These are phyloP conservation scores for Cryptophagus acutangulus DNA, from an alignment of 2,888 invertebrate species.

Conservation along the genomic window DNA sequence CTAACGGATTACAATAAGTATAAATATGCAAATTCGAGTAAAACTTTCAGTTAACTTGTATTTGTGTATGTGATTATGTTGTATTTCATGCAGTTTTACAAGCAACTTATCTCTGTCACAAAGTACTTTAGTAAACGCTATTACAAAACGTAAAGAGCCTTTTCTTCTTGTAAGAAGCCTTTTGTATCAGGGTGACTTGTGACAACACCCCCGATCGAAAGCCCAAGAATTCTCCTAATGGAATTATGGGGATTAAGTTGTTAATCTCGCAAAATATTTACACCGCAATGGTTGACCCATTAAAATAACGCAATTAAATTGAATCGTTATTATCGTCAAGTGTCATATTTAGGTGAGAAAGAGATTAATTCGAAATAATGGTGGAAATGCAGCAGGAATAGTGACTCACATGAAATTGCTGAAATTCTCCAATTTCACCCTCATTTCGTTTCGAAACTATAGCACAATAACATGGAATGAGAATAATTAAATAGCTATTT, in stretches of 20 bases:
- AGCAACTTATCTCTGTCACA: conserved; percentile 20
- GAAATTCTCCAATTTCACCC: conserved; percentile 36
- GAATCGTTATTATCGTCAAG: too few species aligned
- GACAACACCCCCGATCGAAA: not conserved
- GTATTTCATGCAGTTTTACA: conserved; percentile 25
- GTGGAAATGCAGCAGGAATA: too few species aligned
- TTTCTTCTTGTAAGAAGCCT: not conserved
- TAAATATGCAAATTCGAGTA: conserved; percentile 36
- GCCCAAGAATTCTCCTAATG: not conserved
- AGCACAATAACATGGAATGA: conserved; percentile 34
- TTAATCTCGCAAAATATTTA: too few species aligned
- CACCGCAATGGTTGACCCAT: too few species aligned
- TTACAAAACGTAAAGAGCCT: not conserved
- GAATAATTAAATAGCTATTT: conserved; percentile 45
- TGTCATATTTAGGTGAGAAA: not conserved
- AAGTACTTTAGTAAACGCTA: not conserved
- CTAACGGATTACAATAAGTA: conserved; percentile 32
- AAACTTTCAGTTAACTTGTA: conserved; percentile 31
- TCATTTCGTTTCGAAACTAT: conserved; percentile 26
- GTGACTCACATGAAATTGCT: conserved; percentile 26
- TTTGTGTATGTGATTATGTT: conserved; percentile 32
- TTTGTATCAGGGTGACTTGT: too few species aligned
- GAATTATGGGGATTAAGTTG: conserved; percentile 1
- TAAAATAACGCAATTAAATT: too few species aligned
- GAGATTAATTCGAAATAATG: conserved; percentile 3